Evolutionary conservation across 1,140 invertebrate genomes (phyloP).

Genomic region (Delia radicum): DNA sequence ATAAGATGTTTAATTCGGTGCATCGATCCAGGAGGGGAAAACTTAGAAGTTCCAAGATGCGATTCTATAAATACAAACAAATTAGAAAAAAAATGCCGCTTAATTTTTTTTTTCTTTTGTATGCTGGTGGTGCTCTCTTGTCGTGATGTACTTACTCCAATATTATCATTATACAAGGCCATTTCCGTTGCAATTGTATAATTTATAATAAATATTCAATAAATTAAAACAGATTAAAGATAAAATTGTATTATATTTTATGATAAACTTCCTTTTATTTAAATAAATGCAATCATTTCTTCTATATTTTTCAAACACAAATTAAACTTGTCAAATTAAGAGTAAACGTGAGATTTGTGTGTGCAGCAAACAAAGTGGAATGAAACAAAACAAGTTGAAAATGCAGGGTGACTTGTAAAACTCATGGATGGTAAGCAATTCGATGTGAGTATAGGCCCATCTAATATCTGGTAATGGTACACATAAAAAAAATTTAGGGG

Average conservation of each 20-base stretch:
- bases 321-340: background rate
- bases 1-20: slow-evolving; percentile 60
- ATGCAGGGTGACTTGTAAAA: too few relatives aligned
- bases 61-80: slow-evolving; percentile 35
- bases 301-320: background rate
- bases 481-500: too few relatives aligned
- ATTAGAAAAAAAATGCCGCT: background rate
- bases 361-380: background rate
- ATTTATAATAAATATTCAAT: background rate
- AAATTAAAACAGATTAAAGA: background rate
- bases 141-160: slow-evolving; percentile 26
- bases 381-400: background rate
- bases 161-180: slow-evolving; percentile 30
- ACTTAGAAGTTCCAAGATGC: slow-evolving; percentile 38
- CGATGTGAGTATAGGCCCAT: too few relatives aligned
- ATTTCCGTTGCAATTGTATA: slow-evolving; percentile 19
- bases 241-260: too few relatives aligned
- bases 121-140: background rate
- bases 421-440: too few relatives aligned
- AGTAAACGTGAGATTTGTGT: background rate
- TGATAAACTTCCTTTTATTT: background rate
- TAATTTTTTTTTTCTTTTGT: background rate
- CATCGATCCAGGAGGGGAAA: slow-evolving; percentile 53
- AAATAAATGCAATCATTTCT: background rate
- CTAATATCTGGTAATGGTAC: too few relatives aligned